A percentile compares a stretch with the other conserved stretches of the same genome.
phyloP scores from a whole-genome alignment of 2,113 vertebrate species.

The Poicephalus gulielmi region DNA sequence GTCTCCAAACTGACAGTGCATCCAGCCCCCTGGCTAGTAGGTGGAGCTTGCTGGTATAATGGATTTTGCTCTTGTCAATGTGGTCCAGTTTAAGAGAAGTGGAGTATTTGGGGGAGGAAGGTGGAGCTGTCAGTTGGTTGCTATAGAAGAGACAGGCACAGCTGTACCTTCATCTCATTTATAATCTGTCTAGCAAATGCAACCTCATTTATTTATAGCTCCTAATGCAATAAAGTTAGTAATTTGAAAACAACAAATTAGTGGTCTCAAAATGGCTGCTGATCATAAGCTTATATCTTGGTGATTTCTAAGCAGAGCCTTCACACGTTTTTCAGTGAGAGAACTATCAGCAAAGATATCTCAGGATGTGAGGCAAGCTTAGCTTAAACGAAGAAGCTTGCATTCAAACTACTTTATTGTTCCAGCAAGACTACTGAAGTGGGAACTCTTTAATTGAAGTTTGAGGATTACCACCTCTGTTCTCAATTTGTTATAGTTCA shows the following conservation, averaged over 20 bases:
- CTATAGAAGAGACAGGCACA: not conserved
- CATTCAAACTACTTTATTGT: not conserved
- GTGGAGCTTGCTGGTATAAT: not conserved
- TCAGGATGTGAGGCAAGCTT: not conserved
- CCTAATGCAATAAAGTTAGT: not conserved
- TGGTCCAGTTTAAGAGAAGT: not conserved
- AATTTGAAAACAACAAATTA: not conserved
- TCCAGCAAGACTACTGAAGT: slow-evolving; percentile 6
- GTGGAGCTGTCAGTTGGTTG: not conserved
- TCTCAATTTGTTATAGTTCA: not conserved
- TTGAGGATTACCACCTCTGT: not conserved
- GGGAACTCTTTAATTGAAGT: not conserved
- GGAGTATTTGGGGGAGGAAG: not conserved
- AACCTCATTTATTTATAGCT: not conserved
- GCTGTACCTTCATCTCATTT: not conserved
- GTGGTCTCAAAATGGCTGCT: slow-evolving; percentile 20
- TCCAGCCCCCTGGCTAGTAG: not conserved
- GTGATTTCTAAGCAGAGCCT: not conserved
- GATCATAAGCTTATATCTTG: not conserved
- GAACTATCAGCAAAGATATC: not conserved
- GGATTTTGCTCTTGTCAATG: not conserved
- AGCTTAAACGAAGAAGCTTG: not conserved
- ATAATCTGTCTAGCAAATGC: not conserved
- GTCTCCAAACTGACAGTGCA: not conserved
- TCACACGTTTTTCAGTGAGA: not conserved